These are phyloP conservation scores for Solea solea DNA, from an alignment of 2,113 vertebrate species.

Conservation along the genomic window DNA sequence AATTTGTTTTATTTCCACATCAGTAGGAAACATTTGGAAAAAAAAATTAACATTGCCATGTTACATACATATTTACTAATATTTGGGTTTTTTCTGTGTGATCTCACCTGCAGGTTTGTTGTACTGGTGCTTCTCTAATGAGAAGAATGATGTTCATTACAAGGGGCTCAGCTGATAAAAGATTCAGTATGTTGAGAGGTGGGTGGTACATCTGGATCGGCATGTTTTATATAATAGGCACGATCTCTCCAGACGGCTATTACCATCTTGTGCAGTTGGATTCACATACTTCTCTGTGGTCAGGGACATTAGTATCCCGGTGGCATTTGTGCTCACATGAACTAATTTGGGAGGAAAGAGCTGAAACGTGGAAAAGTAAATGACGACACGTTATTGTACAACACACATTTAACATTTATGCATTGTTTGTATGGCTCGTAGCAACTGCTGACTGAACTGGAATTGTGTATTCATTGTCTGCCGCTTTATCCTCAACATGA, in stretches of 20 bases:
- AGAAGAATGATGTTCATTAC: slow-evolving; percentile 14
- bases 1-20: slow-evolving; percentile 10
- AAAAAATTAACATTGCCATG: slow-evolving; percentile 3
- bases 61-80: not conserved
- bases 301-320: slow-evolving; percentile 31
- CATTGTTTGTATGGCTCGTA: no score
- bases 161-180: slow-evolving; percentile 13
- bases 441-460: no score
- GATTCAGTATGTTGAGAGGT: slow-evolving; percentile 23
- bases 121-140: slow-evolving; percentile 16
- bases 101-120: not conserved
- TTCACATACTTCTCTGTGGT: slow-evolving; percentile 22
- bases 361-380: not conserved
- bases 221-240: slow-evolving; percentile 43
- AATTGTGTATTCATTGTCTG: no score
- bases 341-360: slow-evolving; percentile 1
- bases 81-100: not conserved
- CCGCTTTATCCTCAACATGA: no score
- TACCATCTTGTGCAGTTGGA: slow-evolving; percentile 20
- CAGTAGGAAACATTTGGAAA: slow-evolving; percentile 16
- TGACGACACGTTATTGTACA: not conserved
- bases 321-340: slow-evolving; percentile 18
- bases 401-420: not conserved
- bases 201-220: slow-evolving; percentile 30
- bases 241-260: slow-evolving; percentile 19